These are phyloP conservation scores for Sebastes miniatus DNA, from an alignment of 2,797 vertebrate species.

Conservation along the genomic window DNA sequence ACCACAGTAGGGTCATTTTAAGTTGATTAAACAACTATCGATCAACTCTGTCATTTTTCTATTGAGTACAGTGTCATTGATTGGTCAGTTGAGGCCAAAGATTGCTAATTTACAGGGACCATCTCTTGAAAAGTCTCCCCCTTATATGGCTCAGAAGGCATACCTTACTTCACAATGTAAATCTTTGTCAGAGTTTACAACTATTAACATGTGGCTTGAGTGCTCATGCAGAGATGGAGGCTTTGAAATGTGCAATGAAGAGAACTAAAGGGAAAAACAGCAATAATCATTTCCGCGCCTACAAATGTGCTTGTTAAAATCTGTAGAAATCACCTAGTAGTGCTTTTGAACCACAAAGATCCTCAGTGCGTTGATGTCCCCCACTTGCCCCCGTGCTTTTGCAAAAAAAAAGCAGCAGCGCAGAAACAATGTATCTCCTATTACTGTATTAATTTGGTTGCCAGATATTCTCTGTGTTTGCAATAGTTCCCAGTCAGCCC, in stretches of 20 bases:
- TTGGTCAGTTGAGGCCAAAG: not conserved
- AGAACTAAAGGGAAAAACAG: slow-evolving; percentile 3
- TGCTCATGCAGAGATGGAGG: not conserved
- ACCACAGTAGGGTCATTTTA: not conserved
- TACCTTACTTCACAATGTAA: not conserved
- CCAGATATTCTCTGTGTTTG: slow-evolving; percentile 18
- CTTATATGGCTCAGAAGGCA: not conserved
- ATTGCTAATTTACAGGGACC: not conserved
- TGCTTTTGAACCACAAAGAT: not conserved
- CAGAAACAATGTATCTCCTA: not conserved
- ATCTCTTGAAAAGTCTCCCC: not conserved
- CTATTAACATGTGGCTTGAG: not conserved
- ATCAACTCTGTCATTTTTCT: not conserved
- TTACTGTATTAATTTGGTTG: slow-evolving; percentile 37
- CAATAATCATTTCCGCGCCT: not conserved
- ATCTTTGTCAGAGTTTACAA: not conserved
- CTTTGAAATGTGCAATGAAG: not conserved
- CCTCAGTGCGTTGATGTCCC: slow-evolving; percentile 5
- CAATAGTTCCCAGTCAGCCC: not conserved
- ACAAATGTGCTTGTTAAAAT: slow-evolving; percentile 29
- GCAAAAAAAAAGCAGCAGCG: not conserved
- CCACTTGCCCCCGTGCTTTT: not conserved
- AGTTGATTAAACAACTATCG: not conserved
- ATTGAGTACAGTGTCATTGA: not conserved
- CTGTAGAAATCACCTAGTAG: too few relatives aligned